phyloP scores from a whole-genome alignment of 2,888 invertebrate species.

The Apantesis nais region DNA sequence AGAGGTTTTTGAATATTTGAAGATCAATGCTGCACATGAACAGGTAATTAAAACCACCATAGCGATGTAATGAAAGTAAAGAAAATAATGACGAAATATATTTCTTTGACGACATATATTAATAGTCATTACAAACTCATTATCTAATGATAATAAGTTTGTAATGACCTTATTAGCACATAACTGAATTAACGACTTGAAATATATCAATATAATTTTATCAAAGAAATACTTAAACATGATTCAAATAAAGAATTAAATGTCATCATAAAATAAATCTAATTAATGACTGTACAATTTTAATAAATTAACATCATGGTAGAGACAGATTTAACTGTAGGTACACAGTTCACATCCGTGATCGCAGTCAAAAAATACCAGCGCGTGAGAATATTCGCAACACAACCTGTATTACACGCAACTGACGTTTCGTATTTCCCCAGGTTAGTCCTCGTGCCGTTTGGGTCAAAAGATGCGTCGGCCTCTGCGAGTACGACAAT shows the following conservation, averaged over 20 bases:
- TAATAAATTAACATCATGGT: slow-evolving; percentile 12
- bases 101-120: slow-evolving; percentile 10
- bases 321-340: slow-evolving; percentile 40
- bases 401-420: slow-evolving; percentile 41
- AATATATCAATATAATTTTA: not conserved
- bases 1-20: slow-evolving; percentile 72
- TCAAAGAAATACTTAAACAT: not conserved
- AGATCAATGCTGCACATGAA: slow-evolving; percentile 65
- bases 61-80: not conserved
- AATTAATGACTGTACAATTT: not conserved
- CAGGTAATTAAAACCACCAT: slow-evolving; percentile 56
- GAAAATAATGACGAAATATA: slow-evolving; percentile 10
- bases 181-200: slow-evolving; percentile 28
- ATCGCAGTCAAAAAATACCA: slow-evolving; percentile 34
- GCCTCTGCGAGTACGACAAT: slow-evolving; percentile 72
- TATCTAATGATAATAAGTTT: too few species aligned
- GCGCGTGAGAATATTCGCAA: slow-evolving; percentile 72
- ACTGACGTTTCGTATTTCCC: slow-evolving; percentile 62
- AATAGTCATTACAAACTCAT: slow-evolving; percentile 28
- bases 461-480: slow-evolving; percentile 79
- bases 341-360: slow-evolving; percentile 50
- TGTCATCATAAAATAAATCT: slow-evolving; percentile 29
- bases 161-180: slow-evolving; percentile 19
- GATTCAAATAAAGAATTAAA: slow-evolving; percentile 5
- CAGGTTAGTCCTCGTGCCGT: slow-evolving; percentile 77